A percentile compares a stretch with the other conserved stretches of the same genome.
Evolutionary conservation across 2,113 vertebrate genomes (phyloP).

Genomic region (Pachyramphus minor): DNA sequence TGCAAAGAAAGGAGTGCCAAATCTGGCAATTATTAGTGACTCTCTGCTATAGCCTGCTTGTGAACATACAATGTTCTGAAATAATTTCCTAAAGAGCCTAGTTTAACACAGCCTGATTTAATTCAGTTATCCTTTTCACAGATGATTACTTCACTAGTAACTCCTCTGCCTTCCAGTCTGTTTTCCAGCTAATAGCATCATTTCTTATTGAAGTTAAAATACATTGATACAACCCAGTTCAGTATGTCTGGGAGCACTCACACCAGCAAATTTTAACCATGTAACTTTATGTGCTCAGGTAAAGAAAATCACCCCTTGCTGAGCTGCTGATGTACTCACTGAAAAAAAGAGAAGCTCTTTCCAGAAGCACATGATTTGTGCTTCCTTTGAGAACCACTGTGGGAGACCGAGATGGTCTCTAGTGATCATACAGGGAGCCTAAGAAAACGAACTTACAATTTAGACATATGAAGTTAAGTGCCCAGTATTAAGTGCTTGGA

Average conservation of each 20-base stretch:
- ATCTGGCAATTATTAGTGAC: slow-evolving; percentile 51
- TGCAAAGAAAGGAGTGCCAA: not conserved
- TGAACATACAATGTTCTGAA: not conserved
- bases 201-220: not conserved
- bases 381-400: not conserved
- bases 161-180: not conserved
- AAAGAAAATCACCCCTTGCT: not conserved
- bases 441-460: not conserved
- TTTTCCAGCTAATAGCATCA: not conserved
- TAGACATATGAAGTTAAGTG: not conserved
- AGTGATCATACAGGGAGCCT: not conserved
- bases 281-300: not conserved
- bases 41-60: not conserved
- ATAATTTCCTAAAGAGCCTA: not conserved
- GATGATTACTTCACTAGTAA: not conserved
- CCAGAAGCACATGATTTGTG: not conserved
- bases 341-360: not conserved
- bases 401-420: not conserved
- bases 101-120: not conserved
- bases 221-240: not conserved
- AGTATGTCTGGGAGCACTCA: not conserved
- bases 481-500: not conserved
- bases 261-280: not conserved
- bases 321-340: not conserved
- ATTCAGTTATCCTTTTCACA: not conserved